These are phyloP conservation scores for Teleogryllus oceanicus DNA, from an alignment of 2,888 invertebrate species.

Conservation along the genomic window DNA sequence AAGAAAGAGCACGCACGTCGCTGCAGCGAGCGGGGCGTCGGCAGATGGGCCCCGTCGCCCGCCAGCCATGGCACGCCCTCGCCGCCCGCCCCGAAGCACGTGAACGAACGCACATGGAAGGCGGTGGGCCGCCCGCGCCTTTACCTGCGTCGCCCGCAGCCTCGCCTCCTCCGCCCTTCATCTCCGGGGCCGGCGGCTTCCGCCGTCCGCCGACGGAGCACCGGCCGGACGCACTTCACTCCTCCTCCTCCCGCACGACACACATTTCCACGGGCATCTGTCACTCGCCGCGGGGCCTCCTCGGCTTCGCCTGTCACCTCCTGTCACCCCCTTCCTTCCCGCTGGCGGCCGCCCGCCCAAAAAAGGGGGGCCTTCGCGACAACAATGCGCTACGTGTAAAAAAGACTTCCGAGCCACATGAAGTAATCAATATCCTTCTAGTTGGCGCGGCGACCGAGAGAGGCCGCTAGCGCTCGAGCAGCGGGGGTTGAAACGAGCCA, in stretches of 20 bases:
- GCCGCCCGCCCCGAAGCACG: background rate
- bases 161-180: background rate
- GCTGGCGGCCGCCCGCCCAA: background rate
- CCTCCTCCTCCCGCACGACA: background rate
- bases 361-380: background rate
- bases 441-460: slow-evolving; percentile 22
- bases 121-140: background rate
- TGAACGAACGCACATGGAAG: background rate
- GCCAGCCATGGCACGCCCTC: background rate
- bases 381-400: background rate
- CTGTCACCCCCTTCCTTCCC: background rate
- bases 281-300: background rate
- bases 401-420: slow-evolving; percentile 3
- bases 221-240: background rate
- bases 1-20: too few relatives aligned
- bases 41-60: background rate
- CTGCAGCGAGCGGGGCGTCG: too few relatives aligned
- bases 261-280: background rate
- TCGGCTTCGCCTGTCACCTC: background rate
- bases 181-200: background rate
- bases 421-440: slow-evolving; percentile 35
- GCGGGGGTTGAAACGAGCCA: slow-evolving; percentile 4
- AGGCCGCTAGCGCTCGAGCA: slow-evolving; percentile 26
- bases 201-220: background rate
- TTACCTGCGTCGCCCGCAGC: background rate